Evolutionary conservation across 2,797 vertebrate species (phyloP).

Genomic region (Trachops cirrhosus): DNA sequence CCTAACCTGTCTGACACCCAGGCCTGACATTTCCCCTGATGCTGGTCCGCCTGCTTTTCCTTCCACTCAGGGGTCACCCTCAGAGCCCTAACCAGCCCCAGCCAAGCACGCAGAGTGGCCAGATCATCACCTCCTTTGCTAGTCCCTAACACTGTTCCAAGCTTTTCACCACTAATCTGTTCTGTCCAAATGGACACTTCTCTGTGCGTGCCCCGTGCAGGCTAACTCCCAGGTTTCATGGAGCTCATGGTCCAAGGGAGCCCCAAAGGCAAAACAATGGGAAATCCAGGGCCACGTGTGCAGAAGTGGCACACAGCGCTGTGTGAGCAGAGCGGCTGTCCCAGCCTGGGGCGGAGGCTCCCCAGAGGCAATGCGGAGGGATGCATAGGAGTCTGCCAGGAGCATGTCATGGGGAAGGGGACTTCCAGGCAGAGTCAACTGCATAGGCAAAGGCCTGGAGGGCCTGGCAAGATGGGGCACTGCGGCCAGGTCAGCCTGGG

Average conservation of each 20-base stretch:
- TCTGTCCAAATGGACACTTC: neutral
- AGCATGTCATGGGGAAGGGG: neutral
- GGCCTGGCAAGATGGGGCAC: neutral
- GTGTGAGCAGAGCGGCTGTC: neutral
- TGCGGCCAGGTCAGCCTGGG: rapidly evolving
- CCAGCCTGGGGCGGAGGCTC: neutral
- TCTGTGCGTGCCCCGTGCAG: too few species aligned
- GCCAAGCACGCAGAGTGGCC: rapidly evolving
- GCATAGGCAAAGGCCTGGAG: neutral
- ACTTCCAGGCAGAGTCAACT: neutral
- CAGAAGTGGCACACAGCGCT: neutral
- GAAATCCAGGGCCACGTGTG: neutral
- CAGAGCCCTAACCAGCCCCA: neutral
- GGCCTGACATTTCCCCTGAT: neutral
- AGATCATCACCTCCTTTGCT: rapidly evolving
- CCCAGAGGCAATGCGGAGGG: neutral
- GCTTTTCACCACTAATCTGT: neutral
- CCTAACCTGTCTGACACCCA: neutral
- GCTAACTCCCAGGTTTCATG: neutral
- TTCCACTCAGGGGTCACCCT: neutral
- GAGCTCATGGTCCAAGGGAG: neutral
- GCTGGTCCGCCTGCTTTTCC: neutral
- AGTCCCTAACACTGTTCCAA: rapidly evolving
- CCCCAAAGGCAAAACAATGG: neutral
- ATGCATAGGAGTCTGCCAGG: neutral